Conservation (phyloP, 2,113 vertebrate genomes). For the Gopherus flavomarginatus region DNA sequence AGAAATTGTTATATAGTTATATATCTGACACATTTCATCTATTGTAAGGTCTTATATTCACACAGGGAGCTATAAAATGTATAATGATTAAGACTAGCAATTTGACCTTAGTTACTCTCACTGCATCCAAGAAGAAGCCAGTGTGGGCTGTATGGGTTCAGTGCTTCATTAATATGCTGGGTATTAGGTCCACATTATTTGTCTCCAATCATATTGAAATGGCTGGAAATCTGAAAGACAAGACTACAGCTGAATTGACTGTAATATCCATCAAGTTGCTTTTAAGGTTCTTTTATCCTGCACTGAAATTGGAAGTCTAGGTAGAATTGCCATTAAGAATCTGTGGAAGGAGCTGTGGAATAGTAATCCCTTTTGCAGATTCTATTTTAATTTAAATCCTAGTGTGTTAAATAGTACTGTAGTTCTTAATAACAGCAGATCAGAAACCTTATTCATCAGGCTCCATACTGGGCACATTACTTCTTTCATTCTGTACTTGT, state of each 20-base stretch:
- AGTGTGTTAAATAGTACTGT: neutral
- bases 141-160: neutral
- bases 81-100: neutral
- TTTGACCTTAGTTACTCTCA: neutral
- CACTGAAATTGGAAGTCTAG: neutral
- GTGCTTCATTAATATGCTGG: neutral
- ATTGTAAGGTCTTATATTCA: neutral
- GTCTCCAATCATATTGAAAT: neutral
- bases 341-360: neutral
- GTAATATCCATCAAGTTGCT: constrained; percentile 4
- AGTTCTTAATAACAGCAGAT: neutral
- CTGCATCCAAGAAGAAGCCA: accelerated
- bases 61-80: neutral
- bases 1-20: neutral
- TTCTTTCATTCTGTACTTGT: neutral
- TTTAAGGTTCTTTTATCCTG: neutral
- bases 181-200: neutral
- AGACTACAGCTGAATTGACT: neutral
- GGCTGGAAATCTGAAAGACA: neutral
- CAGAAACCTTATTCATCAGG: constrained; percentile 4
- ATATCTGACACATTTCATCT: neutral
- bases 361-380: constrained; percentile 31
- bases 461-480: neutral
- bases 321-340: constrained; percentile 33
- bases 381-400: constrained; percentile 33